Evolutionary conservation across 2,113 vertebrate genomes (phyloP).

Genomic region (Sinosuthora webbiana): DNA sequence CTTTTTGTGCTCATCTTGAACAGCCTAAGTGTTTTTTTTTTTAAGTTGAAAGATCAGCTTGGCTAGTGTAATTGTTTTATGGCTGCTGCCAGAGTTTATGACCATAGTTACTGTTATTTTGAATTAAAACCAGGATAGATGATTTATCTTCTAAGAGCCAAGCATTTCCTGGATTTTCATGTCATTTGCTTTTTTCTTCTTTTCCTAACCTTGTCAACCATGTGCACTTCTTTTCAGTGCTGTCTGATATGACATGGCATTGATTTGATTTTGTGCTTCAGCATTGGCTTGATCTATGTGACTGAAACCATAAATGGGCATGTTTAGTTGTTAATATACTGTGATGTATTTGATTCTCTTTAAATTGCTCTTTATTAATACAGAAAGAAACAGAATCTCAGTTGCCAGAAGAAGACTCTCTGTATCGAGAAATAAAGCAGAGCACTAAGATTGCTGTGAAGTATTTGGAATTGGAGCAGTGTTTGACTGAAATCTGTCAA

Average conservation of each 20-base stretch:
- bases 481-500: slow-evolving; percentile 72
- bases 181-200: background rate
- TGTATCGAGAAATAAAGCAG: slow-evolving; percentile 57
- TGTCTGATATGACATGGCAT: background rate
- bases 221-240: background rate
- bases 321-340: background rate
- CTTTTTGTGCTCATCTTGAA: background rate
- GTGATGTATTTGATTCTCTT: background rate
- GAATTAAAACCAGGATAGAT: background rate
- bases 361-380: background rate
- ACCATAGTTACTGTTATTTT: background rate
- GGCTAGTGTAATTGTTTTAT: background rate
- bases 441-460: slow-evolving; percentile 65
- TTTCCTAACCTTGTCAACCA: background rate
- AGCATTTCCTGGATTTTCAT: background rate
- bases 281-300: background rate
- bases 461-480: slow-evolving; percentile 80
- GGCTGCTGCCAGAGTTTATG: background rate
- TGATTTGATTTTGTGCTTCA: background rate
- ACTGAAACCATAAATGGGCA: background rate
- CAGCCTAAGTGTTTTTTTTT: background rate
- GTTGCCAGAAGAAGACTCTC: slow-evolving; percentile 36
- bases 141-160: background rate
- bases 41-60: background rate
- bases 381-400: slow-evolving; percentile 48